phyloP scores from a whole-genome alignment of 2,113 vertebrate genomes.

The Melanocharis versteri region DNA sequence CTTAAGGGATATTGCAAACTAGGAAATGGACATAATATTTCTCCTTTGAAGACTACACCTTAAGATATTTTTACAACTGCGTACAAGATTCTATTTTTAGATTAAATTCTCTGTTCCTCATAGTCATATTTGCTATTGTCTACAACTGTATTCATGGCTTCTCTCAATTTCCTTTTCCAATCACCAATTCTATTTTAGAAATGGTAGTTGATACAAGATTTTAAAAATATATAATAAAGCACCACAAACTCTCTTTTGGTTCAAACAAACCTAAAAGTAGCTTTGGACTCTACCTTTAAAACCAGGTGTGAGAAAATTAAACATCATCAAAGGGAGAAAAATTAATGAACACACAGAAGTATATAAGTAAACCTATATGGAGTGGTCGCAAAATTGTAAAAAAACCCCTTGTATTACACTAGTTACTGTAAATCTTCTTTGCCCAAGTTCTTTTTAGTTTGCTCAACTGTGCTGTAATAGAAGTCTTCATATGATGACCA shows the following conservation, averaged over 20 bases:
- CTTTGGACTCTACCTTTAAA: not conserved
- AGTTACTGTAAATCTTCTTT: not conserved
- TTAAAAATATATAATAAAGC: not conserved
- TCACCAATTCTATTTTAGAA: not conserved
- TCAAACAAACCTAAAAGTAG: not conserved
- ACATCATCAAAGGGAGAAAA: not conserved
- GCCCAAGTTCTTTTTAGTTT: not conserved
- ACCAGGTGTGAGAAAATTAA: not conserved
- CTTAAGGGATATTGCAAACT: not conserved
- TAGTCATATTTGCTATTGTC: not conserved
- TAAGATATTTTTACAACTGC: not conserved
- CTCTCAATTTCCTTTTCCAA: not conserved
- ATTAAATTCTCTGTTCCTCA: not conserved
- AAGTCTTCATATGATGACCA: not conserved
- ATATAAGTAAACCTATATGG: rapidly evolving
- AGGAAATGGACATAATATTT: not conserved
- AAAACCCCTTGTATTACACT: not conserved
- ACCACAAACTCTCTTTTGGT: not conserved
- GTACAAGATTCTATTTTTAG: not conserved
- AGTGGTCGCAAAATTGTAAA: not conserved
- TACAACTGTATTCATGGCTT: not conserved
- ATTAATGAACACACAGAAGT: not conserved
- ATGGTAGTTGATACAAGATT: not conserved
- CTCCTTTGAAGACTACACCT: not conserved
- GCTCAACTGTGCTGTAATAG: not conserved